phyloP scores from a whole-genome alignment of 2,888 invertebrate species.

The Cacoxenus indagator region DNA sequence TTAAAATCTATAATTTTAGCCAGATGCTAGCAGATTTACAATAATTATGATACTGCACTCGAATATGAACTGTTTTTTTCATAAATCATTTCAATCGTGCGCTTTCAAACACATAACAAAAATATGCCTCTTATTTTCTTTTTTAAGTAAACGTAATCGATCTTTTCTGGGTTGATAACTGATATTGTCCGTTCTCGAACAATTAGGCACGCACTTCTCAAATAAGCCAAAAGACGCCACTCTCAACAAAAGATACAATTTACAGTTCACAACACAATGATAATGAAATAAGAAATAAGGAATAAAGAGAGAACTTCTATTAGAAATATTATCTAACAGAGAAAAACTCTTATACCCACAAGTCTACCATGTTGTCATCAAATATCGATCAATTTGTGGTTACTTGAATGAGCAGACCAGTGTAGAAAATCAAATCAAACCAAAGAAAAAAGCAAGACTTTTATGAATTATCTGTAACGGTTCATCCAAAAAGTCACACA shows the following conservation, averaged over 20 bases:
- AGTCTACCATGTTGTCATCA: conserved; percentile 24
- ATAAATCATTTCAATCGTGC: not conserved
- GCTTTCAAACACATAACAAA: not conserved
- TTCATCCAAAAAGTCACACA: not conserved
- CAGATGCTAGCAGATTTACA: too few species aligned
- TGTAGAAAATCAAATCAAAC: not conserved
- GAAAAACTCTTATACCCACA: too few species aligned
- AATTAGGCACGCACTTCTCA: conserved; percentile 39
- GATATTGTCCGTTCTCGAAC: conserved; percentile 4
- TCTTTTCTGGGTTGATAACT: not conserved
- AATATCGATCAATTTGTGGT: conserved; percentile 25
- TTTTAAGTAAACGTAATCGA: conserved; percentile 1
- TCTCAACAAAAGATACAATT: conserved; percentile 16
- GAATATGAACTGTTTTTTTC: too few species aligned
- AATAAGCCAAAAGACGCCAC: conserved; percentile 42
- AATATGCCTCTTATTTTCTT: too few species aligned
- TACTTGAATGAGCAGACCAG: not conserved
- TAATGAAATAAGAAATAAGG: not conserved
- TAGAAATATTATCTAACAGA: too few species aligned
- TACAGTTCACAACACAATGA: not conserved
- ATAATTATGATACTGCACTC: too few species aligned
- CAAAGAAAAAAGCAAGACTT: not conserved
- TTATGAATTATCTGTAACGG: conserved; percentile 14
- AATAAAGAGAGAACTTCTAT: not conserved
- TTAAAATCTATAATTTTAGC: too few species aligned